Evolutionary conservation across 2,797 vertebrate species (phyloP).

Genomic region (Phyllotis vaccarum): DNA sequence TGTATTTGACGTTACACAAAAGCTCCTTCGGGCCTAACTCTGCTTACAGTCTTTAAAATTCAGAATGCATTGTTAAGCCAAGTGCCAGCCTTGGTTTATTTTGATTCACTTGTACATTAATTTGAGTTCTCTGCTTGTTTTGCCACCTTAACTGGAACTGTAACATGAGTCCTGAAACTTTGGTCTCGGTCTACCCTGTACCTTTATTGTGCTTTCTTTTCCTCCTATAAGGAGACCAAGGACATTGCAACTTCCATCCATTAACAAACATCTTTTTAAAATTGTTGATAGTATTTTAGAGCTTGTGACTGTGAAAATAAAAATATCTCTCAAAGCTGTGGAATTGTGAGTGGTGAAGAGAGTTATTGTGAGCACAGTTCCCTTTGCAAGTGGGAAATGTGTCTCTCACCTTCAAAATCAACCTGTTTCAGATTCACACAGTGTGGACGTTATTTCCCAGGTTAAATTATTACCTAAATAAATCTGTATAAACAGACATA

Average conservation of each 20-base stretch:
- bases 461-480: neutral
- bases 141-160: neutral
- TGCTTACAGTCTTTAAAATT: neutral
- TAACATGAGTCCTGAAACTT: neutral
- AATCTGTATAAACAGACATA: neutral
- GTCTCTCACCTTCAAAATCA: slow-evolving; percentile 70
- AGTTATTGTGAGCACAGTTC: slow-evolving; percentile 71
- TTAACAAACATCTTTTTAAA: slow-evolving; percentile 40
- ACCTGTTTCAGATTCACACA: neutral
- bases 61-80: neutral
- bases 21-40: neutral
- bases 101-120: neutral
- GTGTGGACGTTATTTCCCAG: neutral
- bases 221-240: neutral
- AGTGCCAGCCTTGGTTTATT: neutral
- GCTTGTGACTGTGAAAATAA: slow-evolving; percentile 69
- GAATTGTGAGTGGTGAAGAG: slow-evolving; percentile 58
- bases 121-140: neutral
- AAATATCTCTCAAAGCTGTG: slow-evolving; percentile 65
- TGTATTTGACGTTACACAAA: neutral
- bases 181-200: neutral
- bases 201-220: neutral
- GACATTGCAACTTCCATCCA: neutral
- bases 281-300: slow-evolving; percentile 26
- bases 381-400: slow-evolving; percentile 65